phyloP scores from a whole-genome alignment of 1,140 invertebrate species.

The Hylyphantes graminicola region DNA sequence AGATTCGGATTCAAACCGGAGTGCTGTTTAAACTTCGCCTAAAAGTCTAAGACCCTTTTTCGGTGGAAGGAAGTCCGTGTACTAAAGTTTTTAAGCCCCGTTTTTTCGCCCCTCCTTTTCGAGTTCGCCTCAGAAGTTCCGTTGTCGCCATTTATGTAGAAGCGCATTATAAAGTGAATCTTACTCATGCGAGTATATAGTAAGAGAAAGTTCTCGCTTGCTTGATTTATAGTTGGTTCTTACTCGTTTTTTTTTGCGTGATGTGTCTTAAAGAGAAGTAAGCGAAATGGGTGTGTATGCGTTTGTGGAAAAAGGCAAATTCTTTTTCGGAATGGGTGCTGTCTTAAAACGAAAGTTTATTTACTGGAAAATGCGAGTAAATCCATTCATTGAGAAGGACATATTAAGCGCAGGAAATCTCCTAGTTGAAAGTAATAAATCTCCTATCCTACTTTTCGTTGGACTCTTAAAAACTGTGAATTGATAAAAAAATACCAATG shows the following conservation, averaged over 20 bases:
- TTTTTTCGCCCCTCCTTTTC: not conserved
- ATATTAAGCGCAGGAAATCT: no score
- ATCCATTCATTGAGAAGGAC: no score
- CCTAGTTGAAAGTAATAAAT: no score
- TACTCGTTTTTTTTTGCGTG: not conserved
- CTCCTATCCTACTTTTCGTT: no score
- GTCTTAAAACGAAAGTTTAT: no score
- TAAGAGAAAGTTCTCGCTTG: slow-evolving; percentile 16
- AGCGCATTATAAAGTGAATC: slow-evolving; percentile 46
- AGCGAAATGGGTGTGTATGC: not conserved
- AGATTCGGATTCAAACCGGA: slow-evolving; percentile 32
- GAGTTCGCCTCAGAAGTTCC: not conserved
- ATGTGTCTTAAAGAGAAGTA: not conserved
- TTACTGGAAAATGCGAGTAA: no score
- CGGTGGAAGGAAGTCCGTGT: not conserved
- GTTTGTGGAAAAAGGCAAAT: not conserved
- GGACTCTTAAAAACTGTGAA: no score
- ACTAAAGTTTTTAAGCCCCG: slow-evolving; percentile 18
- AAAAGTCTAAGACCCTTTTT: slow-evolving; percentile 10
- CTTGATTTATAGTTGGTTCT: slow-evolving; percentile 28
- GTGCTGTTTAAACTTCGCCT: slow-evolving; percentile 39
- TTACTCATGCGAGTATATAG: not conserved
- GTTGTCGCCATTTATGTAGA: slow-evolving; percentile 28
- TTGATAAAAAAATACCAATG: no score
- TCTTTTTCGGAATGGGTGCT: no score